Base-by-base conservation (phyloP, 1,140 invertebrate species). In the Limonius californicus region DNA sequence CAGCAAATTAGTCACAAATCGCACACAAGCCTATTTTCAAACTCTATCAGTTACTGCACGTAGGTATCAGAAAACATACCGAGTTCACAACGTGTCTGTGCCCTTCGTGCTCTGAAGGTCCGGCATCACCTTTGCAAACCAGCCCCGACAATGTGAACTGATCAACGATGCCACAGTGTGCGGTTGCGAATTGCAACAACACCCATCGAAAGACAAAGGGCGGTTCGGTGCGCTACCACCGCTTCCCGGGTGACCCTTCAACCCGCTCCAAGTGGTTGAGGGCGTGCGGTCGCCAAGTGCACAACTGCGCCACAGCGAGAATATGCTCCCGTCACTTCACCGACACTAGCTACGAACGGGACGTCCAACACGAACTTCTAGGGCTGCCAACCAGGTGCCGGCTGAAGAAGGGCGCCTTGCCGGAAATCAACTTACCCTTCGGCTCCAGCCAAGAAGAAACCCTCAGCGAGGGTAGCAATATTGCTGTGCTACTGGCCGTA, bases 241-340 rank as follows among this genome's bases (percentile, higher is more conserved):
- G 83, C 61, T 83, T 83, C 70, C 83, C 82, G 7, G 79, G 82
- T 54, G 82, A 82, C 72, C 75, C 74, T 55, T 76, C 77, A 70
- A 79, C 81, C 15, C 79, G 83, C 45, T 69, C 74, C 18, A 74
- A 75, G 56, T 83, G 82, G 83, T 74, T 83, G 23, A 70, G 77
- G 63, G 80, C 79, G 8, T 83, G 82, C 70, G 81, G 81, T 43
- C 77, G 80, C 50, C 72, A 69, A 54, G 74, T 80, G 39, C 74
- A 80, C 45, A 84, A 84, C 71, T 81, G 81, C 65, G 77, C 81
- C 35, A 84, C 83, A 9, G 83, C 83, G 12, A 76, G 83, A 12
- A 79, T 84, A 61, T 84, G 83, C 68, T 83, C 82, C 23, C 70
- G 79, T 57, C 83, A 84, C 71, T 84, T 84, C 62, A 79, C 77